Percentiles rank a stretch among this genome's conserved stretches.
Evolutionary conservation across 2,113 vertebrate species (phyloP).

Genomic region (Lathamus discolor): DNA sequence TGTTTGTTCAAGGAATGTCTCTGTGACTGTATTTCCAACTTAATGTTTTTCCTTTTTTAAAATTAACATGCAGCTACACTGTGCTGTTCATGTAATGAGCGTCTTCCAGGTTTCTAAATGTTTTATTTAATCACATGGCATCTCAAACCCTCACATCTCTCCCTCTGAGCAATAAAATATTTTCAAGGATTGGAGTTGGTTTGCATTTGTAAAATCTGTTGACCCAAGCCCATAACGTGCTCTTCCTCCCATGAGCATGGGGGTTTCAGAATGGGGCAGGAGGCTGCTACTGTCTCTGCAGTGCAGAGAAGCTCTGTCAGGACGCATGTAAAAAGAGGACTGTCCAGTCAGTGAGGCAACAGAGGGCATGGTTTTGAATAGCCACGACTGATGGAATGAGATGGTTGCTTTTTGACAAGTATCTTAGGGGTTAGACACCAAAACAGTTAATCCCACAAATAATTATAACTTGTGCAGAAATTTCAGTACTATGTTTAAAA

Average conservation of each 20-base stretch:
- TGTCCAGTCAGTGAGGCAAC: rapidly evolving
- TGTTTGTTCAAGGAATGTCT: not conserved
- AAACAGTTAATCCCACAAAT: not conserved
- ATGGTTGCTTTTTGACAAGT: not conserved
- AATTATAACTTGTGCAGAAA: not conserved
- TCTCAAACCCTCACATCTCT: not conserved
- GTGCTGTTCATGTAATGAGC: not conserved
- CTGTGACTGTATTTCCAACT: not conserved
- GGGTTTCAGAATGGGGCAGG: not conserved
- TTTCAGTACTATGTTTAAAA: not conserved
- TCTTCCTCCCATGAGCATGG: not conserved
- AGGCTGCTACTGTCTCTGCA: not conserved
- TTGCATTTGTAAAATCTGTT: not conserved
- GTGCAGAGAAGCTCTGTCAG: not conserved
- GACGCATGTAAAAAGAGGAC: not conserved
- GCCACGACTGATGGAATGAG: not conserved
- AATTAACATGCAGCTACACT: not conserved
- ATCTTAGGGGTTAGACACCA: not conserved
- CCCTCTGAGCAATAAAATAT: not conserved
- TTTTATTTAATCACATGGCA: not conserved
- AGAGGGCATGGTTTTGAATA: not conserved
- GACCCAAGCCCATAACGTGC: not conserved
- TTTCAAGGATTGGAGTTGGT: not conserved
- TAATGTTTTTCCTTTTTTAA: not conserved
- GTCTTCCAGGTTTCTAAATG: not conserved